phyloP scores from a whole-genome alignment of 2,888 invertebrate species.

The Caenorhabditis auriculariae region DNA sequence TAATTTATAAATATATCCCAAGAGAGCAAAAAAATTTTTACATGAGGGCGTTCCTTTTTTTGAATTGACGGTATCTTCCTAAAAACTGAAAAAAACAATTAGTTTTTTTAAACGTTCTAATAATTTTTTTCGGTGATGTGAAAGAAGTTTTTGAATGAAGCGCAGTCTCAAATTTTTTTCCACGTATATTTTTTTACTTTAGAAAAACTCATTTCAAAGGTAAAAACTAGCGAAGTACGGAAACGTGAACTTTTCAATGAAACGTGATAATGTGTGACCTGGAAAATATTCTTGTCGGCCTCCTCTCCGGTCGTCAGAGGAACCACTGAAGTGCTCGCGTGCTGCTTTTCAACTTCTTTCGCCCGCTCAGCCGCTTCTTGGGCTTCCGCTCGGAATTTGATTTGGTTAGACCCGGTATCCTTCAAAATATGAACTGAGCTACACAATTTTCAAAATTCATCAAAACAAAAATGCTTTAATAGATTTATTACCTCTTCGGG shows the following conservation, averaged over 20 bases:
- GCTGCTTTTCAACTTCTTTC: slow-evolving; percentile 33
- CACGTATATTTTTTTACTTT: background rate
- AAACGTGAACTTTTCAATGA: background rate
- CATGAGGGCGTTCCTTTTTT: no score
- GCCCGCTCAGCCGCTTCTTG: slow-evolving; percentile 24
- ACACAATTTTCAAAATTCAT: no score
- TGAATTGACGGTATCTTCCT: no score
- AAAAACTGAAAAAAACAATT: no score
- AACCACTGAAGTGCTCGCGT: slow-evolving; percentile 37
- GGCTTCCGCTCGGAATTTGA: slow-evolving; percentile 24
- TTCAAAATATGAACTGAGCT: no score
- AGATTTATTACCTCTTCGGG: slow-evolving; percentile 26
- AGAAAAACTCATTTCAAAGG: no score
- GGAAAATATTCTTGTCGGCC: slow-evolving; percentile 44
- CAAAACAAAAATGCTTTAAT: background rate
- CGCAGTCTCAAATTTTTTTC: background rate
- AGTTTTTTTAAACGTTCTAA: no score
- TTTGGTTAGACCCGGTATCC: slow-evolving; percentile 12
- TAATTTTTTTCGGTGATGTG: no score
- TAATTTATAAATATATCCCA: no score
- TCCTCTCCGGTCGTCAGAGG: slow-evolving; percentile 57
- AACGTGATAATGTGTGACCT: slow-evolving; percentile 28
- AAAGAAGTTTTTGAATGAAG: no score
- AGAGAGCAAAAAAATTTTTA: no score
- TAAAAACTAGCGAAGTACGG: no score